Conservation (phyloP, 2,888 invertebrate species). For the Lycophotia porphyrea region DNA sequence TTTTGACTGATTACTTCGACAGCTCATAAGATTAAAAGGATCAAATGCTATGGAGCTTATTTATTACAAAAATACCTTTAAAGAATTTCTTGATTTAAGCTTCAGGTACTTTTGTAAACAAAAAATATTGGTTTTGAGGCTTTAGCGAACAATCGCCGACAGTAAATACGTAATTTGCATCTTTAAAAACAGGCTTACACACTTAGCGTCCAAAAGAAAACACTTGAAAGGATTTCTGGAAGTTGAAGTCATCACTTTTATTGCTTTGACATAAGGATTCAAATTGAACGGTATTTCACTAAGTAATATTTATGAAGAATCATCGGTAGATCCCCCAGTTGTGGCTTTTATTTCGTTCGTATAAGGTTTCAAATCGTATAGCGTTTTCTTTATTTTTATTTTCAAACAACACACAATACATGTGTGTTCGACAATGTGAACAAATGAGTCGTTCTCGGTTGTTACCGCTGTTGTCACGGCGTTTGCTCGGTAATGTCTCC, state of each 20-base stretch:
- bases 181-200: slow-evolving; percentile 43
- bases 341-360: background rate
- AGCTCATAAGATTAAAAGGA: background rate
- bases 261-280: slow-evolving; percentile 16
- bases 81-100: slow-evolving; percentile 8
- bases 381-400: slow-evolving; percentile 12
- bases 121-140: slow-evolving; percentile 67
- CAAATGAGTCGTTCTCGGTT: slow-evolving; percentile 50
- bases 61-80: slow-evolving; percentile 5
- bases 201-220: slow-evolving; percentile 54
- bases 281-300: slow-evolving; percentile 19
- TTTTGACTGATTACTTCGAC: background rate
- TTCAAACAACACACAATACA: background rate
- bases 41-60: background rate
- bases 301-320: slow-evolving; percentile 1
- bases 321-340: background rate
- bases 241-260: slow-evolving; percentile 17
- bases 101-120: slow-evolving; percentile 31
- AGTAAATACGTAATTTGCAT: slow-evolving; percentile 60
- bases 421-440: slow-evolving; percentile 44
- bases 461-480: slow-evolving; percentile 56
- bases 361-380: slow-evolving; percentile 34
- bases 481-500: slow-evolving; percentile 49
- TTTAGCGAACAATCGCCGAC: slow-evolving; percentile 61
- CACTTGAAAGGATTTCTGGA: slow-evolving; percentile 14